phyloP scores from a whole-genome alignment of 2,888 invertebrate species.

The Diarsia rubi region DNA sequence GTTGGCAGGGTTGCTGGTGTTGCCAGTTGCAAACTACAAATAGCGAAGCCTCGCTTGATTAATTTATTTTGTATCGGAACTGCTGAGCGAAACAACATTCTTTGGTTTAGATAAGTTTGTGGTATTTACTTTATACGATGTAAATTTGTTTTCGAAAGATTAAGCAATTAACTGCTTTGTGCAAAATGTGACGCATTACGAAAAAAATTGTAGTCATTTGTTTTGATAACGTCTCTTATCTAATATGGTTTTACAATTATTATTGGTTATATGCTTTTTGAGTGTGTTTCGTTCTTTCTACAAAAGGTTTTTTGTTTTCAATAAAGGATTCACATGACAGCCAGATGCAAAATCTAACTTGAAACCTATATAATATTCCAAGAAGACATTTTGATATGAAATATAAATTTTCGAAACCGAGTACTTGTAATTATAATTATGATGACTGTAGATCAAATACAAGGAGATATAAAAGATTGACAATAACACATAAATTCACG shows the following conservation, averaged over 20 bases:
- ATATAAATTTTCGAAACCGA: neutral
- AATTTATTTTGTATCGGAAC: constrained; percentile 50
- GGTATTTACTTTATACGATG: neutral
- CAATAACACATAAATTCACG: too few species aligned
- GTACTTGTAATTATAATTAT: too few species aligned
- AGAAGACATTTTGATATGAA: neutral
- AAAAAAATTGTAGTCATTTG: too few species aligned
- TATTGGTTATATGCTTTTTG: too few species aligned
- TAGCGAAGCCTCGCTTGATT: constrained; percentile 39
- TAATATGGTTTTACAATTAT: neutral
- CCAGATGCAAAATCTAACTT: neutral
- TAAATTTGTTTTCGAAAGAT: neutral
- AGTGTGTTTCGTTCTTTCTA: neutral
- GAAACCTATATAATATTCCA: neutral
- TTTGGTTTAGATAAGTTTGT: neutral
- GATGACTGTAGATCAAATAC: neutral
- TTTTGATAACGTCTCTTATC: neutral
- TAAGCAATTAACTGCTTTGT: neutral
- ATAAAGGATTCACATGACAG: neutral
- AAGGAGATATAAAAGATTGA: neutral
- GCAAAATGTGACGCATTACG: neutral
- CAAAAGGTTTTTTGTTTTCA: neutral
- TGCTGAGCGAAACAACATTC: neutral
- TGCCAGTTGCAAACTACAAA: constrained; percentile 44
- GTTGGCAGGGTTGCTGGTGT: neutral